A percentile compares a stretch with the other conserved stretches of the same genome.
phyloP scores from a whole-genome alignment of 1,140 invertebrate genomes.

The Cydia pomonella region DNA sequence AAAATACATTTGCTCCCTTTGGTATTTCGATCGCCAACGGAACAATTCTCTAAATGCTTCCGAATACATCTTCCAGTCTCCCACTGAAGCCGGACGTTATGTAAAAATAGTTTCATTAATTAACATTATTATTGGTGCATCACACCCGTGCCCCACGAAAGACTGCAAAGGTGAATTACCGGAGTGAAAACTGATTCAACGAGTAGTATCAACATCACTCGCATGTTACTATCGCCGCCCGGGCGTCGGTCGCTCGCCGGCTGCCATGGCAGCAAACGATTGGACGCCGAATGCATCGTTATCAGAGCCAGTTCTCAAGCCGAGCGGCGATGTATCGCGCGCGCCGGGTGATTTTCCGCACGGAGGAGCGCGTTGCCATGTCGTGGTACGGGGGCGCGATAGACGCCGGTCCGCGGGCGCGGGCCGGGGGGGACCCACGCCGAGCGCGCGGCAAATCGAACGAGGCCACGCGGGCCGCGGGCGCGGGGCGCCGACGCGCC shows the following conservation, averaged over 20 bases:
- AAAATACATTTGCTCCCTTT: constrained; percentile 55
- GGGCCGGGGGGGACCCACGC: constrained; percentile 53
- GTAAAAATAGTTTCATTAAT: constrained; percentile 33
- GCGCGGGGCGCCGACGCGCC: constrained; percentile 40
- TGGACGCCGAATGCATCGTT: background rate
- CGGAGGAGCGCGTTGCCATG: constrained; percentile 58
- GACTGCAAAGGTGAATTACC: constrained; percentile 43
- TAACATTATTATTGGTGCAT: constrained; percentile 41
- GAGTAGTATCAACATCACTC: constrained; percentile 54
- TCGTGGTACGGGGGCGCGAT: constrained; percentile 53
- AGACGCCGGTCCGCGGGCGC: constrained; percentile 47
- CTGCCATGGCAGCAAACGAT: background rate
- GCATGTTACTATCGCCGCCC: constrained; percentile 44
- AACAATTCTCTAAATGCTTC: constrained; percentile 65
- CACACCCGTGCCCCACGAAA: constrained; percentile 53
- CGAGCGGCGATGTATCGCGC: constrained; percentile 60
- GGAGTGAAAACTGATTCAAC: constrained; percentile 51
- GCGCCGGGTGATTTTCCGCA: constrained; percentile 62
- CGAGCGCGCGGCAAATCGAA: constrained; percentile 66
- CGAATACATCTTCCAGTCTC: constrained; percentile 50
- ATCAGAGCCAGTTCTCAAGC: background rate
- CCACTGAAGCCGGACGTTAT: constrained; percentile 44
- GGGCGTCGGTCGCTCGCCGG: constrained; percentile 21
- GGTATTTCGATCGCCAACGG: constrained; percentile 52
- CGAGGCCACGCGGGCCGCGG: constrained; percentile 65